These are phyloP conservation scores for Barypeithes pellucidus DNA, from an alignment of 2,888 invertebrate genomes.

Conservation along the genomic window DNA sequence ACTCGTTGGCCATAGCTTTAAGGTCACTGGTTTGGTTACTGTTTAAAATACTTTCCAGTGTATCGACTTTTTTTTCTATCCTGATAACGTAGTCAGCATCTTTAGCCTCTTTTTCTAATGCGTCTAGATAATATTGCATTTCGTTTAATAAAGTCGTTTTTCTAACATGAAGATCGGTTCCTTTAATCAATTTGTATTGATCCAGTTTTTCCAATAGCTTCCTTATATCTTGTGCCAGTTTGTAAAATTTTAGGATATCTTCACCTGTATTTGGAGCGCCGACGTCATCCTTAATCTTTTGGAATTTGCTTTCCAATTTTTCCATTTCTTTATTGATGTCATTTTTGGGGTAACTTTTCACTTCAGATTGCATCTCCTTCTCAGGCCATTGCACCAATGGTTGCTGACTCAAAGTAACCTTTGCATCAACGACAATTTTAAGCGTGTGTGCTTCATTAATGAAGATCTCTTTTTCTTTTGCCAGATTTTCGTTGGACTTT, in stretches of 20 bases:
- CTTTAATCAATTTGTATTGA: conserved; percentile 54
- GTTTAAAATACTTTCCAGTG: conserved; percentile 20
- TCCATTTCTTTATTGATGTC: conserved; percentile 53
- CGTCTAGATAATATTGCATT: conserved; percentile 55
- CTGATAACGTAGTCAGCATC: conserved; percentile 55
- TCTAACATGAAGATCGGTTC: conserved; percentile 51
- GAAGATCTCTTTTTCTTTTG: conserved; percentile 56
- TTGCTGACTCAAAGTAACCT: conserved; percentile 55
- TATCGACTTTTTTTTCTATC: conserved; percentile 48
- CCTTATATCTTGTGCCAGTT: conserved; percentile 55
- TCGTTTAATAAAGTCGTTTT: conserved; percentile 56
- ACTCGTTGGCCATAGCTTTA: conserved; percentile 38
- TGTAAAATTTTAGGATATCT: conserved; percentile 53
- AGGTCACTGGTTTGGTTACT: conserved; percentile 18
- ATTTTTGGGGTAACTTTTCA: conserved; percentile 30
- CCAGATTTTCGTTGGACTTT: conserved; percentile 54
- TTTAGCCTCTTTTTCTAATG: conserved; percentile 56
- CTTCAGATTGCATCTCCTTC: conserved; percentile 23
- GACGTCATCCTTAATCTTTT: conserved; percentile 55
- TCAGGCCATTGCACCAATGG: conserved; percentile 52
- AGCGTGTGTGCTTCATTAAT: conserved; percentile 56
- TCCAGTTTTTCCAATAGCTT: conserved; percentile 54
- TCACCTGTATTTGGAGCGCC: conserved; percentile 51
- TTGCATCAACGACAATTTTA: conserved; percentile 58
- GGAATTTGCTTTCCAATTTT: conserved; percentile 54